Conservation (phyloP, 2,888 invertebrate species). For the Drosophila mayaguana region DNA sequence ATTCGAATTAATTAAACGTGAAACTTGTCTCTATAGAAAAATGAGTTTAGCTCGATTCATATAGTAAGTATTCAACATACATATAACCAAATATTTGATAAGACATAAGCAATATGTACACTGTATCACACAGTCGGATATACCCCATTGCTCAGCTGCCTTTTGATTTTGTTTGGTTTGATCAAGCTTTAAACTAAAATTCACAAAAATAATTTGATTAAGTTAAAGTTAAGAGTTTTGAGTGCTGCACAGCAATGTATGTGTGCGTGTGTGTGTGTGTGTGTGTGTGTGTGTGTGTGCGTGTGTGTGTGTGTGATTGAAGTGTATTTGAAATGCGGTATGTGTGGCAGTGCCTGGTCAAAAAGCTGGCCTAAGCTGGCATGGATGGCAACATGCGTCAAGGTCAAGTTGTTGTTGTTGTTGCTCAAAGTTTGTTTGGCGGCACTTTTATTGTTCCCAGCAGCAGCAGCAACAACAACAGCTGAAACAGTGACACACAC, state of each 20-base stretch:
- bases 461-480: constrained; percentile 32
- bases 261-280: not conserved
- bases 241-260: not conserved
- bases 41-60: no score
- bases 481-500: constrained; percentile 16
- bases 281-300: no score
- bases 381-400: constrained; percentile 53
- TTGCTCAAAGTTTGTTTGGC: constrained; percentile 52
- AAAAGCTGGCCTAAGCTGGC: constrained; percentile 38
- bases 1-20: no score
- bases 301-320: constrained; percentile 1
- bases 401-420: constrained; percentile 48
- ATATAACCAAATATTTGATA: no score
- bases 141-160: no score
- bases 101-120: no score
- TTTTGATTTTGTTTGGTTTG: not conserved
- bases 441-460: constrained; percentile 69
- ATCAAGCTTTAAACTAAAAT: not conserved
- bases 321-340: constrained; percentile 25
- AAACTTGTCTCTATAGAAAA: no score
- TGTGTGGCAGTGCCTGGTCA: constrained; percentile 1
- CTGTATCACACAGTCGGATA: not conserved
- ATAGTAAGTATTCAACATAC: no score
- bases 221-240: not conserved
- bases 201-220: constrained; percentile 1